These are phyloP conservation scores for Barnardius zonarius DNA, from an alignment of 2,113 vertebrate species.

Conservation along the genomic window DNA sequence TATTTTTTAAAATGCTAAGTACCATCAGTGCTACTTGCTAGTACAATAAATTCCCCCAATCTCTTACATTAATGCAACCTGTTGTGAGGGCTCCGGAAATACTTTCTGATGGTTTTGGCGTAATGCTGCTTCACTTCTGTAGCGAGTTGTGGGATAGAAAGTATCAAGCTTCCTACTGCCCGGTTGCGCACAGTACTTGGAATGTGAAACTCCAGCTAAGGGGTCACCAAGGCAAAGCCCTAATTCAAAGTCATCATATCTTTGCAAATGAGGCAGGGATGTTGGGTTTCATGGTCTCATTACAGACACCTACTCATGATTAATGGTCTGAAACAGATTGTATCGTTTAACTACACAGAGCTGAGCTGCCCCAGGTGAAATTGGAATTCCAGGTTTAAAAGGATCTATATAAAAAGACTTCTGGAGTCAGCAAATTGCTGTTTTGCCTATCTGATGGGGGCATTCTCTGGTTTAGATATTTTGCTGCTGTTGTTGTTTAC, in stretches of 20 bases:
- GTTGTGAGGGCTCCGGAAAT: not conserved
- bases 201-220: not conserved
- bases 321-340: conserved; percentile 22
- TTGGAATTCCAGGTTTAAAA: not conserved
- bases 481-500: not conserved
- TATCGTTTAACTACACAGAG: not conserved
- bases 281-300: conserved; percentile 4
- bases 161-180: not conserved
- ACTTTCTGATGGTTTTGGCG: not conserved
- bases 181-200: not conserved
- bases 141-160: not conserved
- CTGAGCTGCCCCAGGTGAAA: not conserved
- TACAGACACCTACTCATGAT: conserved; percentile 4
- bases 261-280: conserved; percentile 3
- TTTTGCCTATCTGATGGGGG: not conserved
- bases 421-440: not conserved
- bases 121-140: not conserved
- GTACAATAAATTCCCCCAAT: not conserved
- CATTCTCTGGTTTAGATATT: not conserved
- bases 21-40: not conserved
- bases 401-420: not conserved
- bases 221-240: not conserved
- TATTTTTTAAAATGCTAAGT: not conserved
- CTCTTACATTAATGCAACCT: not conserved
- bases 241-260: not conserved